Percentiles rank a stretch among this genome's conserved stretches.
Conservation (phyloP, 2,113 vertebrate species). For the Montifringilla adamsi region DNA sequence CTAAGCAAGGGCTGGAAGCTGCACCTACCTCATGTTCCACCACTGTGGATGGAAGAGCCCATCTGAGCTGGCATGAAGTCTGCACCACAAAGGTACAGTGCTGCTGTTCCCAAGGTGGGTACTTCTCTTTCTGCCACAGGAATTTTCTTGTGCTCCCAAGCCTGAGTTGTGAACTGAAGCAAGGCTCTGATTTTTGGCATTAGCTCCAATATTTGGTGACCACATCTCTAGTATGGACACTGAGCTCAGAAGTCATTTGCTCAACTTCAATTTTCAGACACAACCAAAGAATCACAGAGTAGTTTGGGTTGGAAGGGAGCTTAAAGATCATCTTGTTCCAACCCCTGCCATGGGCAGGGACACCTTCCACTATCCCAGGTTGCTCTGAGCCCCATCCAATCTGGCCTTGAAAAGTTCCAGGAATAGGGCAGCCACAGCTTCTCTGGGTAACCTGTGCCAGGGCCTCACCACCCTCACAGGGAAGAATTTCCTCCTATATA, state of each 20-base stretch:
- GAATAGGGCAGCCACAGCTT: neutral
- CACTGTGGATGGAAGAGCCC: neutral
- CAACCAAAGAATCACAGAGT: neutral
- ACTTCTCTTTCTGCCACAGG: neutral
- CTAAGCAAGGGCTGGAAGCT: neutral
- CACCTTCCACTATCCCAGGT: neutral
- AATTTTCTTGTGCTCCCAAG: neutral
- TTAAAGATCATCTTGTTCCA: neutral
- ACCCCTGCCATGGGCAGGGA: neutral
- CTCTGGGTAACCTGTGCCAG: neutral
- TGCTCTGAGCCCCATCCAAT: accelerated
- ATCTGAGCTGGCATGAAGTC: neutral
- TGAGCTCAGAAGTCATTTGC: neutral
- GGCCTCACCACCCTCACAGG: neutral
- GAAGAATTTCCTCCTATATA: neutral
- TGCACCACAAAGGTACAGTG: neutral
- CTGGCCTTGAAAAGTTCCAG: neutral
- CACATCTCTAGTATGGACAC: neutral
- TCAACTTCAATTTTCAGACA: neutral
- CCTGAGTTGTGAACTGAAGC: neutral
- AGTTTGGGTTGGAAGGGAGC: neutral
- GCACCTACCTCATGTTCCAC: neutral
- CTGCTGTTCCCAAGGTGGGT: neutral
- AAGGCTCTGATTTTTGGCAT: neutral
- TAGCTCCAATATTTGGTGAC: neutral